Evolutionary conservation across 2,797 vertebrate genomes (phyloP), one percentile per base, ranked within the genome.

Genomic region (Gymnodraco acuticeps): DNA sequence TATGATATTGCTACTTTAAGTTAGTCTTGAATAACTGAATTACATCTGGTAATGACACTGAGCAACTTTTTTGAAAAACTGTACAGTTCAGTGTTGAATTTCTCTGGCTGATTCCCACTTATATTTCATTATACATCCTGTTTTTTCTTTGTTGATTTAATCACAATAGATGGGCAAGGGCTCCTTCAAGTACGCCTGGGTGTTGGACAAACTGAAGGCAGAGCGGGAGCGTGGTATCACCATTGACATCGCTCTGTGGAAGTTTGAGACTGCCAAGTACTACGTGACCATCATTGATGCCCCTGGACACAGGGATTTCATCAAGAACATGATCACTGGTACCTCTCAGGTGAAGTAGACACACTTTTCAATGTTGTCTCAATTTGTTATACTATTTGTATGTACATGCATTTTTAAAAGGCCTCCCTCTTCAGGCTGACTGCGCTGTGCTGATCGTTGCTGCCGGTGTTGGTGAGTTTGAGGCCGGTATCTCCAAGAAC

Each of bases 301-400:
- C 50, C 95, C 95, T 5, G 95, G 95, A 66, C 95, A 96, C 92
- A 92, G 94, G 58, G 95, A 96, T 66, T 96, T 96, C 82, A 96
- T 96, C 93, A 96, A 96, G 92, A 96, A 96, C 92, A 95, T 95
- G 95, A 96, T 96, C 92, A 95, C 96, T 43, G 96, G 96, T 47
- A 96, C 96, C 0, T 96, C 96, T 0, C 94, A 96, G 95, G 95
- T 94, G 87, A 74, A 27, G 23, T 27, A 64, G 10, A 3, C 27
- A 17, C 31, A 41, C 33, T 13, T 46, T 61, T 45, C 2, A 20
- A 43, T 17, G 3, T 8, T 53, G 1, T 17, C 9, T 27, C 5
- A 5, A 31, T 14, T 2, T 41, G 13, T 67, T 16, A 17, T 27
- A n/a, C 8, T 59, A 12, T 10, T 16, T 41, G 3, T 47, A 8